These are phyloP conservation scores for Potorous gilbertii DNA, from an alignment of 2,797 vertebrate genomes.

Conservation along the genomic window DNA sequence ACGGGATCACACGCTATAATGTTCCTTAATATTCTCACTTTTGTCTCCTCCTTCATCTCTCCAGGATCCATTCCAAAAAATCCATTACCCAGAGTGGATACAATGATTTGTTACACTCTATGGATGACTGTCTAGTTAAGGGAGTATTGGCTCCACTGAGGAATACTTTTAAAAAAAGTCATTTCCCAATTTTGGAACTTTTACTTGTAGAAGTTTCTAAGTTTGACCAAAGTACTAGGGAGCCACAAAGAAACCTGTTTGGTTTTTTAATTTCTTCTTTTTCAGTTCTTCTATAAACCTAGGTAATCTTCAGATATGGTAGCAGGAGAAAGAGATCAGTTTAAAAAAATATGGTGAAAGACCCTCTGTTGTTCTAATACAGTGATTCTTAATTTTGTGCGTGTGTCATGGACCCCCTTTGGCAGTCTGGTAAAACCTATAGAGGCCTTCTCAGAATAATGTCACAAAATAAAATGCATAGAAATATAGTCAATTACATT, in stretches of 20 bases:
- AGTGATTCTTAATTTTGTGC: background rate
- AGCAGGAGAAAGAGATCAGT: background rate
- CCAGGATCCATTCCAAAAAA: background rate
- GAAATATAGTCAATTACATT: background rate
- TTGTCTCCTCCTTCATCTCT: background rate
- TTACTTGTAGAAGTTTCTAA: background rate
- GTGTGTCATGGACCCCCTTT: background rate
- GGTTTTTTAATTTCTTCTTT: background rate
- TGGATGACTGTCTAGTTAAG: background rate
- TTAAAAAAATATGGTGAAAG: background rate
- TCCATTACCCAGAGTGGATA: background rate
- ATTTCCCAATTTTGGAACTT: background rate
- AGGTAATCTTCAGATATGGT: background rate
- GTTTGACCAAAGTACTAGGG: background rate
- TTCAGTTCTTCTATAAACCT: background rate
- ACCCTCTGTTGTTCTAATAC: background rate
- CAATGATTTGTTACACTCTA: background rate
- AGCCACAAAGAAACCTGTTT: background rate
- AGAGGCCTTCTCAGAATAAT: background rate
- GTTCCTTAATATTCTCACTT: background rate
- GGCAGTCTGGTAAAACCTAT: background rate
- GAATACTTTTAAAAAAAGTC: background rate
- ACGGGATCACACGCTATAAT: background rate
- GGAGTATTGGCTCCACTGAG: background rate
- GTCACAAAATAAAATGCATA: background rate